Conservation (phyloP, 1,140 invertebrate species). For the Stenopsyche tienmushanensis region DNA sequence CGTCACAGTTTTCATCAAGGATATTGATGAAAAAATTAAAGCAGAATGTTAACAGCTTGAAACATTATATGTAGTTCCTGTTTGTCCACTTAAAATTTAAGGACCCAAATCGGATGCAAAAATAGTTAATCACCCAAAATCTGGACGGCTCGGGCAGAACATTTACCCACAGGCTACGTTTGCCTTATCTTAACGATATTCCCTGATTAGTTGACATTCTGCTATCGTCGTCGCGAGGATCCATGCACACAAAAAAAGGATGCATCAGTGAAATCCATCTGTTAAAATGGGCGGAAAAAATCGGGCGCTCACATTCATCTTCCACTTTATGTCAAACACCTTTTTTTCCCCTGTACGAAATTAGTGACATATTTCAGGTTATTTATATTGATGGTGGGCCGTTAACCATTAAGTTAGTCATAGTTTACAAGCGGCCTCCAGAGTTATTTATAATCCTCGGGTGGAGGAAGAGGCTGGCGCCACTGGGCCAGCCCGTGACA, state of each 20-base stretch:
- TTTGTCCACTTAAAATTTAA: no score
- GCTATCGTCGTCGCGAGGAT: no score
- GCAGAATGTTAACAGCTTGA: no score
- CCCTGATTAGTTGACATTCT: no score
- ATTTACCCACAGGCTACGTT: no score
- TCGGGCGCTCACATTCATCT: conserved; percentile 21
- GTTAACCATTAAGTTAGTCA: conserved; percentile 37
- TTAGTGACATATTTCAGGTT: conserved; percentile 40
- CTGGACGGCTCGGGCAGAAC: no score
- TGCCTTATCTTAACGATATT: no score
- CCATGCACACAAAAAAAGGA: neutral
- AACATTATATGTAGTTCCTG: no score
- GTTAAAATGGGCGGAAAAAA: conserved; percentile 7
- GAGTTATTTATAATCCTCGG: conserved; percentile 38
- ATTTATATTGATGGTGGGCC: conserved; percentile 40
- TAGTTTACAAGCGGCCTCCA: conserved; percentile 29
- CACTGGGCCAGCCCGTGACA: conserved; percentile 22
- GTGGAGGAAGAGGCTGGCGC: conserved; percentile 34
- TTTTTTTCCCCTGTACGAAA: conserved; percentile 34
- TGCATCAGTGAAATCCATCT: neutral
- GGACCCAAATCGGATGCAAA: no score
- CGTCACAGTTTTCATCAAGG: no score
- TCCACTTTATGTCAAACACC: conserved; percentile 37
- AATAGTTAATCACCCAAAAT: no score
- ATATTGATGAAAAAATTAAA: no score